Evolutionary conservation across 2,797 vertebrate species (phyloP), one percentile per base, ranked within the genome.

Genomic region (Hafferia zeledoni): DNA sequence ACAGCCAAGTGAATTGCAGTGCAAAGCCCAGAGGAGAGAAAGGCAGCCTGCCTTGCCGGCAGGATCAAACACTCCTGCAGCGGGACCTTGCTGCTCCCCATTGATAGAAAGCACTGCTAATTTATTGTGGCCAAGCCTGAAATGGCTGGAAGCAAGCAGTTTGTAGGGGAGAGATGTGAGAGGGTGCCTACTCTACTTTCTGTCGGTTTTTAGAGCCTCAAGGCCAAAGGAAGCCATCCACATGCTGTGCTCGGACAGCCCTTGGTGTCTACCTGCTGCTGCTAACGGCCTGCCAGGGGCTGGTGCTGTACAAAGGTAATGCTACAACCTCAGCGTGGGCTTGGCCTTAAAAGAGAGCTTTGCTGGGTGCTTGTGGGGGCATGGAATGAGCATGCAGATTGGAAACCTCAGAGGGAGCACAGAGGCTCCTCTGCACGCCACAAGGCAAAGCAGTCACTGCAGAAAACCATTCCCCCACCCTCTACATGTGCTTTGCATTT

Each of bases 251-350:
- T 44, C 10, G 16, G 64, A 12, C 7, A 8, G 20, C 90, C 6
- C 57, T 98, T 4, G 7, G 92, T 7, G 1, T 91, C 33, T 98
- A 98, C 92, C 95, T 99, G 85, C 60, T 98, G 52, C 77, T 99
- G 79, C 97, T 99, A 94, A 98, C 97, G 0, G 91, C 13, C 1
- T 77, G 98, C 1, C 96, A 97, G 50, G 96, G 46, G 31, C 87
- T 98, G n/a, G 95, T 99, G 87, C 27, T 93, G 1, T 96, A 98
- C 83, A 96, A 98, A 98, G 98, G 99, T 99, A 98, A 96, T 2
- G 5, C 59, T 27, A 4, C 31, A 55, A 6, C 43, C 43, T 33
- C 24, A 2, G 33, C 23, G 5, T 0, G 6, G 55, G 72, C 63
- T 50, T 12, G 35, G 50, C 60, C 55, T 44, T 44, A 37, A 43